These are phyloP conservation scores for Tapera naevia DNA, from an alignment of 2,797 vertebrate species.

Conservation along the genomic window DNA sequence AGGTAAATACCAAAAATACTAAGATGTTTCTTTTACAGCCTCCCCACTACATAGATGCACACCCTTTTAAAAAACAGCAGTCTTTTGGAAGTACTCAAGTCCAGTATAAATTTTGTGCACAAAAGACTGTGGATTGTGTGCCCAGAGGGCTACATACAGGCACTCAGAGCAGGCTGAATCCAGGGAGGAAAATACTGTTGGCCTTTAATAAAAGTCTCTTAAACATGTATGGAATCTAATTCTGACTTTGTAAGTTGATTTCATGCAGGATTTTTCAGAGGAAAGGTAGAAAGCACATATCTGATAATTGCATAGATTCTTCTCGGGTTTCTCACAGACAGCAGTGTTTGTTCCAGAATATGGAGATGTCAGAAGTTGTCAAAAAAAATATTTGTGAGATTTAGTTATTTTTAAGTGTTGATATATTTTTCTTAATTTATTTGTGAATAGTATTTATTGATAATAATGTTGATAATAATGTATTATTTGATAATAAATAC, in stretches of 20 bases:
- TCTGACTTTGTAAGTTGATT: neutral
- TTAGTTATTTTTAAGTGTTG: neutral
- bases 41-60: neutral
- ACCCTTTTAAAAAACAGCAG: neutral
- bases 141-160: fast-evolving
- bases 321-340: neutral
- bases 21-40: neutral
- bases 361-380: neutral
- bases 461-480: neutral
- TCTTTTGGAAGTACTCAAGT: neutral
- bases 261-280: neutral
- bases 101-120: neutral
- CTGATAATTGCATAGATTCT: neutral
- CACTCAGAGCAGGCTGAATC: neutral
- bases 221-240: neutral
- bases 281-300: neutral
- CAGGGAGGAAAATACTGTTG: neutral
- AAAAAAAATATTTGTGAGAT: neutral
- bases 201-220: neutral
- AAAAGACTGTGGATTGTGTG: neutral
- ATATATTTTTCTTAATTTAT: neutral
- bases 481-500: neutral
- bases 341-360: neutral
- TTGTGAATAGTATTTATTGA: neutral
- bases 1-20: constrained; percentile 43